phyloP scores from a whole-genome alignment of 2,888 invertebrate genomes.

The Habroteleia sp. region DNA sequence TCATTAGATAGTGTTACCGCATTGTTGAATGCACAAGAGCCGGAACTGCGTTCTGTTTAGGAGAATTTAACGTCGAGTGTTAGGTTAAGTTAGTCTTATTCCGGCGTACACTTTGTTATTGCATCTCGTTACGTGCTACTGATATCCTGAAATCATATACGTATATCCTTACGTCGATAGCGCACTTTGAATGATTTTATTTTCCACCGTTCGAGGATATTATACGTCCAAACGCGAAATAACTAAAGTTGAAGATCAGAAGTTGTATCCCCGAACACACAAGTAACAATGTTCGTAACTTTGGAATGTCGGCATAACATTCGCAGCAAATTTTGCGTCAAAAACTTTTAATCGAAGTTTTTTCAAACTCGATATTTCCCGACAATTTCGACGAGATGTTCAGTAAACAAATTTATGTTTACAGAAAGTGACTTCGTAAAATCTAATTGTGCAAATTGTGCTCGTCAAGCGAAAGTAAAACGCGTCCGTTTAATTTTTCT shows the following conservation, averaged over 20 bases:
- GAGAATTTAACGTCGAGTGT: slow-evolving; percentile 11
- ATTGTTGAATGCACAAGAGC: slow-evolving; percentile 22
- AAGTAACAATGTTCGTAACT: slow-evolving; percentile 39
- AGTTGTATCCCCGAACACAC: slow-evolving; percentile 18
- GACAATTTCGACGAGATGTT: slow-evolving; percentile 16
- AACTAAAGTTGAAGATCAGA: slow-evolving; percentile 22
- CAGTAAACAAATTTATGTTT: slow-evolving; percentile 7
- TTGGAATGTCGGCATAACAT: slow-evolving; percentile 18
- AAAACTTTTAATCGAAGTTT: slow-evolving; percentile 38
- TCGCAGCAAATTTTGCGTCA: slow-evolving; percentile 11
- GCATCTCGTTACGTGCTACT: too few relatives aligned
- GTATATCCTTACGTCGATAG: neutral
- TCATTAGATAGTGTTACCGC: slow-evolving; percentile 35
- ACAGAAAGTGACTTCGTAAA: too few relatives aligned
- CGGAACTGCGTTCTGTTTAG: slow-evolving; percentile 27
- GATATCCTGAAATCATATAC: neutral
- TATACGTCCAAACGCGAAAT: neutral
- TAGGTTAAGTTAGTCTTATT: neutral
- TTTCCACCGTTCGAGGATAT: neutral
- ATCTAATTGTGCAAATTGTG: too few relatives aligned
- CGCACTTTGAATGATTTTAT: slow-evolving; percentile 20
- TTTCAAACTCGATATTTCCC: slow-evolving; percentile 20
- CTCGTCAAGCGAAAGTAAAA: neutral
- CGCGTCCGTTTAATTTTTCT: too few relatives aligned
- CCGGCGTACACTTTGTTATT: slow-evolving; percentile 7